Evolutionary conservation across 1,140 invertebrate species (phyloP), one percentile per base, ranked within the genome.

Genomic region (Drosophila obscura): DNA sequence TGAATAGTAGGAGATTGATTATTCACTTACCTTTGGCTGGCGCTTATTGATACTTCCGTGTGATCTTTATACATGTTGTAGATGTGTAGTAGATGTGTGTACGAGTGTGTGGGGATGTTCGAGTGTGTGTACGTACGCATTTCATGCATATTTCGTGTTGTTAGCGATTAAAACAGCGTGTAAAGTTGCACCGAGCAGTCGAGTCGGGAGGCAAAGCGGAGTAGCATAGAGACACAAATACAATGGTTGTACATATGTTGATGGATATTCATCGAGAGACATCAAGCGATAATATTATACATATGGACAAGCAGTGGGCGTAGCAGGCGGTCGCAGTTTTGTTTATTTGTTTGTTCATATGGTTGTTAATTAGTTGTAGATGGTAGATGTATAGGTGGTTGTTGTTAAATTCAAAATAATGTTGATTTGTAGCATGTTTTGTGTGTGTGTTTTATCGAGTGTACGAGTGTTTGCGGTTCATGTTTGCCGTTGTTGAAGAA

Each of bases 1-100:
- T 39, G 35, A 13, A 39, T 39, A 39, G 4, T 0, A 28, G 2
- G 5, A 28, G 26, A 28, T 39, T 39, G 11, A 39, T 46, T 9
- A 3, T 31, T 45, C 50, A 68, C 91, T 91, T 91, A 92, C 91
- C 91, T 92, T 61, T 92, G 90, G 35, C 69, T 90, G 50, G 80
- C 83, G 61, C 89, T 91, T 63, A 91, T 83, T 24, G 89, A 87
- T 44, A 92, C 78, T 72, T 91, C 91, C 80, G 91, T 91, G 48
- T 89, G 87, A 80, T 92, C 91, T 92, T 87, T 73, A 71, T 63
- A 69, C 56, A 61, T 68, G 52, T 64, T 64, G 51, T 72, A 28
- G 26, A 28, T 66, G 51, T 61, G 11, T 59, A 41, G 44, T 51
- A 52, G 55, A 51, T 69, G 51, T 65, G 9, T 77, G 65, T 73